Conservation (phyloP, 2,888 invertebrate species). For the Idaea dimidiata region DNA sequence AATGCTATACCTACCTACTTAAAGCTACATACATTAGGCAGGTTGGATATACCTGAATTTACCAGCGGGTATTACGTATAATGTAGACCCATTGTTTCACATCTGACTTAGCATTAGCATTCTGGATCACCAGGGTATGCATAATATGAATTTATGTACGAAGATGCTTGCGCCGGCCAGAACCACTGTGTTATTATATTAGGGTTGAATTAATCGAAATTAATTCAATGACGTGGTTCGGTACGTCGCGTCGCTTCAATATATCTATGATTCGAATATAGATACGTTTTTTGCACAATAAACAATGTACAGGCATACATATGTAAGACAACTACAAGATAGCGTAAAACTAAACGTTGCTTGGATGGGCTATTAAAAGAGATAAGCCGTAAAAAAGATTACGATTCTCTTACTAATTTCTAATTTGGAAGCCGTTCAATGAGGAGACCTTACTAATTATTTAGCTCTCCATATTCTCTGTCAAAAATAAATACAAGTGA, state of each 20-base stretch:
- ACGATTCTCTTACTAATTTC: too few relatives aligned
- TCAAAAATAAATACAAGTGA: too few relatives aligned
- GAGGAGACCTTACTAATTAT: too few relatives aligned
- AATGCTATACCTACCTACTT: constrained; percentile 9
- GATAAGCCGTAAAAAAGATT: too few relatives aligned
- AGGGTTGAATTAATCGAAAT: neutral
- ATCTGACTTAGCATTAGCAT: constrained; percentile 21
- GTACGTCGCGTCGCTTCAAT: neutral
- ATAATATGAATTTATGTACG: constrained; percentile 19
- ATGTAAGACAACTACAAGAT: too few relatives aligned
- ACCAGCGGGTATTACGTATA: constrained; percentile 13
- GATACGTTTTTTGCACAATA: too few relatives aligned
- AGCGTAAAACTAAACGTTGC: too few relatives aligned
- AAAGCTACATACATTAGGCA: neutral
- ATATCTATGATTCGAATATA: too few relatives aligned
- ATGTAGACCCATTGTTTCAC: constrained; percentile 18
- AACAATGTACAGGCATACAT: too few relatives aligned
- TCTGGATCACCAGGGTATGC: constrained; percentile 15
- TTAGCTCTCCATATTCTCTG: too few relatives aligned
- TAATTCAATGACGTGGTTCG: neutral
- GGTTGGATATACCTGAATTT: constrained; percentile 3
- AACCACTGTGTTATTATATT: neutral
- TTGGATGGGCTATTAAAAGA: too few relatives aligned
- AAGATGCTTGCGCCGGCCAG: constrained; percentile 3
- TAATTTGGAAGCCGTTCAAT: too few relatives aligned